These are phyloP conservation scores for Thysanoteuthis rhombus DNA, from an alignment of 2,888 invertebrate species.

Conservation along the genomic window DNA sequence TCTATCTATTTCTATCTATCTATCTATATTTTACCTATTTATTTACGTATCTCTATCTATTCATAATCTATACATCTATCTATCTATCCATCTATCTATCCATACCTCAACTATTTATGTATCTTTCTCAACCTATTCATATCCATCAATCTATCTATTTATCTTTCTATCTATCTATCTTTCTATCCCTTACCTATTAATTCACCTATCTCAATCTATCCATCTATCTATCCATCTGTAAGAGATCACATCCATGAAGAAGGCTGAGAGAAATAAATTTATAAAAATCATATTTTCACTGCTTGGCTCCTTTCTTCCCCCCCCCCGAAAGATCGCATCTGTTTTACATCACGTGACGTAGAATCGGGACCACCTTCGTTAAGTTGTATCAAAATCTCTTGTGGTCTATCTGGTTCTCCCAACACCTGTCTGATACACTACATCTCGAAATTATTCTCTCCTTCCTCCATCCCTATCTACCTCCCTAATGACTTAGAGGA, in stretches of 20 bases:
- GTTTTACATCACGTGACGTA: no score
- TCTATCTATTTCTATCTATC: not conserved
- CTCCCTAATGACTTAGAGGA: not conserved
- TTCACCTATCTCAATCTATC: not conserved
- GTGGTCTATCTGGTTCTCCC: no score
- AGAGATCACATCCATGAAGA: not conserved
- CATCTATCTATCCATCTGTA: no score
- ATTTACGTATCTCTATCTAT: not conserved
- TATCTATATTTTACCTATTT: not conserved
- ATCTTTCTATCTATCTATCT: not conserved
- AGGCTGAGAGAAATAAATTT: no score
- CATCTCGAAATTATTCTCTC: not conserved
- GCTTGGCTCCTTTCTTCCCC: no score
- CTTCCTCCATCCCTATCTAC: not conserved
- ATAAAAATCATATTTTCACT: no score
- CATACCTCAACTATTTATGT: not conserved
- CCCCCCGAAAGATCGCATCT: no score
- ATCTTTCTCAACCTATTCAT: no score
- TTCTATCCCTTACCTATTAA: not conserved
- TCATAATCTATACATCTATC: not conserved
- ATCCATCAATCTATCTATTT: no score
- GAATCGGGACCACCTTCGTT: no score
- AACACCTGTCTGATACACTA: no score
- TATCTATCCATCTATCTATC: not conserved
- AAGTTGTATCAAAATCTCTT: no score